Conservation (phyloP, 2,888 invertebrate species). For the Argynnis bischoffii region DNA sequence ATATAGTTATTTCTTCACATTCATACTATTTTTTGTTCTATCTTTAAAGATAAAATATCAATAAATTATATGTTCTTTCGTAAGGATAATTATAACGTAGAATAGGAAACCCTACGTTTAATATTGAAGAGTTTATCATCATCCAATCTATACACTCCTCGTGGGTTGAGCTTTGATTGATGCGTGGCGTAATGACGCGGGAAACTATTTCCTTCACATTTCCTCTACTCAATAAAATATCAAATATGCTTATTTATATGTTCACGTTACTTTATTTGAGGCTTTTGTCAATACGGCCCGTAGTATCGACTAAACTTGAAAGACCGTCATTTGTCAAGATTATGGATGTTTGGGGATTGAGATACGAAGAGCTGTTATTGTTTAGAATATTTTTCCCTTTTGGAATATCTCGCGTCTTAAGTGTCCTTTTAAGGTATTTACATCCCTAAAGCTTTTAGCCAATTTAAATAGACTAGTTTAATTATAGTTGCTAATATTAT, state of each 20-base stretch:
- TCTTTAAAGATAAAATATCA: no score
- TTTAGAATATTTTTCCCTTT: constrained; percentile 69
- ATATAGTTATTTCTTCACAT: no score
- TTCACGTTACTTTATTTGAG: constrained; percentile 75
- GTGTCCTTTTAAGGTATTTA: constrained; percentile 31
- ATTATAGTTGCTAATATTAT: no score
- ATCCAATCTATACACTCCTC: constrained; percentile 33
- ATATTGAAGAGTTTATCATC: constrained; percentile 26
- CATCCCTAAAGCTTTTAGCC: no score
- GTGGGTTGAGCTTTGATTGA: constrained; percentile 68
- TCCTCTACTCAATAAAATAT: constrained; percentile 81
- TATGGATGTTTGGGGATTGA: constrained; percentile 75
- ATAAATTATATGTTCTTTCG: no score
- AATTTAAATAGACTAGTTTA: no score
- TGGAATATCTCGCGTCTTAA: constrained; percentile 44
- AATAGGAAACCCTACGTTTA: not conserved
- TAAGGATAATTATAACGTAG: not conserved
- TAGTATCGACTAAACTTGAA: constrained; percentile 71
- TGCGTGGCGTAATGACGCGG: constrained; percentile 76
- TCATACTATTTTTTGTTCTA: no score
- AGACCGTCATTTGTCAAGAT: constrained; percentile 81
- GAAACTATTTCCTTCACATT: constrained; percentile 80
- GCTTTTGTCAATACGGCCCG: constrained; percentile 73
- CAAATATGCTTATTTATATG: constrained; percentile 79
- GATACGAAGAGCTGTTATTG: constrained; percentile 78